phyloP scores from a whole-genome alignment of 1,140 invertebrate species.

The Sminthurinus signatus region DNA sequence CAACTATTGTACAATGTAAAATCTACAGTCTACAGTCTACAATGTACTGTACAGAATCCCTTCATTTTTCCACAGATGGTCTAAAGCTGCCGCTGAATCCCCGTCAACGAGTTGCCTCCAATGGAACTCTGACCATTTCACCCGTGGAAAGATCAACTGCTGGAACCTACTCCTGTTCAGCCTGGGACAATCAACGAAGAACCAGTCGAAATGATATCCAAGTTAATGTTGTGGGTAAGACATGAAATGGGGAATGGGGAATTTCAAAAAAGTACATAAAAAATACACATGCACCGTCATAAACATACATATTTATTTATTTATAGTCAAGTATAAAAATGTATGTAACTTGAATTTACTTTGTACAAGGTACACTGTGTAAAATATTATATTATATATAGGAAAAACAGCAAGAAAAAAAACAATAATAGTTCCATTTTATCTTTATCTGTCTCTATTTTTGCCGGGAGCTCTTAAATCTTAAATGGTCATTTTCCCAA shows the following conservation, averaged over 20 bases:
- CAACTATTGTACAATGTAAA: too few species aligned
- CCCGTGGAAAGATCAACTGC: slow-evolving; percentile 20
- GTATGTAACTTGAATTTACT: too few species aligned
- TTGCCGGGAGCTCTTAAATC: too few species aligned
- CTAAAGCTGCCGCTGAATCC: slow-evolving; percentile 29
- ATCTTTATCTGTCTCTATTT: too few species aligned
- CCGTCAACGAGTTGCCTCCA: slow-evolving; percentile 28
- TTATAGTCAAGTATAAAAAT: neutral
- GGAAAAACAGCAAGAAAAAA: too few species aligned
- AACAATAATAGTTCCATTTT: slow-evolving; percentile 6
- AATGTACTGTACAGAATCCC: too few species aligned
- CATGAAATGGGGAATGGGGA: neutral
- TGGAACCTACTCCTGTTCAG: slow-evolving; percentile 30
- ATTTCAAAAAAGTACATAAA: neutral
- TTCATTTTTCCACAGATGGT: slow-evolving; percentile 16
- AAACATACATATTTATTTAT: neutral
- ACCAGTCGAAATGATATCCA: slow-evolving; percentile 29
- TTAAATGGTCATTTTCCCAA: too few species aligned
- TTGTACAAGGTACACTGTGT: too few species aligned
- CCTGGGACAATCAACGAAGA: slow-evolving; percentile 24
- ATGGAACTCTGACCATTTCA: slow-evolving; percentile 31
- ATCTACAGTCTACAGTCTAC: too few species aligned
- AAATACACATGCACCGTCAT: neutral
- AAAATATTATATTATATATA: too few species aligned
- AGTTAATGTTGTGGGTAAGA: slow-evolving; percentile 39